phyloP scores from a whole-genome alignment of 2,888 invertebrate genomes.

The Eupithecia pulchellata region DNA sequence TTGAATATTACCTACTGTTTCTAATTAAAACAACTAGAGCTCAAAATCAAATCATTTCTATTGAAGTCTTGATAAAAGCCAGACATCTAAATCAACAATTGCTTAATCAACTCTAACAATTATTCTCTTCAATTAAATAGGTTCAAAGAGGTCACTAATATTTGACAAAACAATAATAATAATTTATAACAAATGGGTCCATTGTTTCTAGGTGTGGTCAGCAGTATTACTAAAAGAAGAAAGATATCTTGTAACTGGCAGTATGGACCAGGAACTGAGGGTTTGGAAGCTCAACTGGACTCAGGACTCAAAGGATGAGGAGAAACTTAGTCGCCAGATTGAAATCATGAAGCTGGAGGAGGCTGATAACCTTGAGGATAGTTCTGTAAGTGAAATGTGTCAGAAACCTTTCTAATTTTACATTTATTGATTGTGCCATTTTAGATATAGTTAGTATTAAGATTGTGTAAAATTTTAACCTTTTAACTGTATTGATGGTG shows the following conservation, averaged over 20 bases:
- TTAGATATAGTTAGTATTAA: too few species aligned
- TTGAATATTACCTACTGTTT: neutral
- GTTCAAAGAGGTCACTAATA: neutral
- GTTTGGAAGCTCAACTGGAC: constrained; percentile 92
- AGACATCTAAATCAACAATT: neutral
- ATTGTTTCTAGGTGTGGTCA: constrained; percentile 91
- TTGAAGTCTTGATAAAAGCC: neutral
- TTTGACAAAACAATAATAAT: neutral
- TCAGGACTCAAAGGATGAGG: constrained; percentile 78
- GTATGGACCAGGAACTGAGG: constrained; percentile 92
- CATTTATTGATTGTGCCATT: too few species aligned
- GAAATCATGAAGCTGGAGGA: constrained; percentile 84
- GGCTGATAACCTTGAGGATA: constrained; percentile 82
- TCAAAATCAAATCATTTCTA: neutral
- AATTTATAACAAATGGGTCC: neutral
- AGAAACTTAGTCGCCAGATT: constrained; percentile 76
- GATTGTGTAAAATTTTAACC: too few species aligned
- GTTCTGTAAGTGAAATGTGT: constrained; percentile 75
- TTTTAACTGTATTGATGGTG: too few species aligned
- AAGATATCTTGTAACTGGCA: constrained; percentile 94
- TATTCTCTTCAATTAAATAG: neutral
- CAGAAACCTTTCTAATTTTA: neutral
- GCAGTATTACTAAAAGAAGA: constrained; percentile 92
- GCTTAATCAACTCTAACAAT: neutral
- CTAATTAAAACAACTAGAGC: neutral